phyloP scores from a whole-genome alignment of 2,888 invertebrate species.

The Netelia inedita region DNA sequence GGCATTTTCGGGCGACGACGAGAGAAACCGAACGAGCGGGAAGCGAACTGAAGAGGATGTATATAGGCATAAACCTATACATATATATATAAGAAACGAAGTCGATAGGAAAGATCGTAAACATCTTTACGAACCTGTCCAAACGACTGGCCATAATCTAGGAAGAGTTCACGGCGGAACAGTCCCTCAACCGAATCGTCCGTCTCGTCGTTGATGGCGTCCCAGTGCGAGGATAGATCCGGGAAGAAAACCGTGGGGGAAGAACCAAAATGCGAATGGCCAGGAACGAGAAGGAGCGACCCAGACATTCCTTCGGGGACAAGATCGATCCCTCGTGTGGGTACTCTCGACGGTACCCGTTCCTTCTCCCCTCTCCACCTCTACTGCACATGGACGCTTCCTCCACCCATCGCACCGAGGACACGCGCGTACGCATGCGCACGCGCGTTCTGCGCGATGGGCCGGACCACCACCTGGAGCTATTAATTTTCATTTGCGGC shows the following conservation, averaged over 20 bases:
- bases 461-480: conserved; percentile 35
- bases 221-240: conserved; percentile 47
- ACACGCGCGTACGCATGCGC: not conserved
- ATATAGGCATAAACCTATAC: conserved; percentile 4
- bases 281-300: conserved; percentile 40
- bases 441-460: not conserved
- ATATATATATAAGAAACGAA: conserved; percentile 46
- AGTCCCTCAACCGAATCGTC: conserved; percentile 63
- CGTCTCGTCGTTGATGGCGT: conserved; percentile 62
- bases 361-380: no score
- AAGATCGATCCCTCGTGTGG: conserved; percentile 59
- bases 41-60: conserved; percentile 32
- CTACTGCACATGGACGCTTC: no score
- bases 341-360: not conserved
- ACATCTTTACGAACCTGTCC: conserved; percentile 75
- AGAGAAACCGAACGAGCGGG: conserved; percentile 39
- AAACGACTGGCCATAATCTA: conserved; percentile 75
- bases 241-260: conserved; percentile 29
- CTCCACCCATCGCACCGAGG: not conserved
- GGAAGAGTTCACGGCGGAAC: conserved; percentile 68
- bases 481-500: conserved; percentile 68
- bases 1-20: conserved; percentile 41
- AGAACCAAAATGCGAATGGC: conserved; percentile 49
- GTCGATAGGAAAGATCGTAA: conserved; percentile 74
- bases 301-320: conserved; percentile 65